These are phyloP conservation scores for Cryptotis parvus DNA, from an alignment of 2,113 vertebrate species.

Conservation along the genomic window DNA sequence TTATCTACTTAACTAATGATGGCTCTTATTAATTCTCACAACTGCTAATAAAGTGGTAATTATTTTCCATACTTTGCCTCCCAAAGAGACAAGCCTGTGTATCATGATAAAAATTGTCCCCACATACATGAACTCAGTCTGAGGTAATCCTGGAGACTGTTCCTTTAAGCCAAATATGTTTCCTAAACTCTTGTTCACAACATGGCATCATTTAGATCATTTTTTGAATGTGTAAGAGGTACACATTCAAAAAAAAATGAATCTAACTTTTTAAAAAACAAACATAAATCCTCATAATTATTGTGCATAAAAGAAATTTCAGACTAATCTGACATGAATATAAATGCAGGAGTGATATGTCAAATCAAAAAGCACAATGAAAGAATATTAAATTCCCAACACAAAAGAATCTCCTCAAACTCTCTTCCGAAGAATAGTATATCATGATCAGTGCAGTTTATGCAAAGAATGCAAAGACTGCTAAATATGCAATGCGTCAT, in stretches of 20 bases:
- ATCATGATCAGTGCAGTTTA: neutral
- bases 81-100: neutral
- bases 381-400: neutral
- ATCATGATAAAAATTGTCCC: neutral
- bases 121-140: neutral
- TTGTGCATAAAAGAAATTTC: neutral
- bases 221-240: no score
- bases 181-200: neutral
- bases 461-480: neutral
- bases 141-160: neutral
- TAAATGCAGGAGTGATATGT: neutral
- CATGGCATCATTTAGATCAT: slow-evolving; percentile 40
- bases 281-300: slow-evolving; percentile 28
- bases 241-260: slow-evolving; percentile 9
- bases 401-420: neutral
- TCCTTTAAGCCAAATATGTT: slow-evolving; percentile 2
- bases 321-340: slow-evolving; percentile 38
- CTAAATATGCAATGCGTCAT: slow-evolving; percentile 10
- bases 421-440: neutral
- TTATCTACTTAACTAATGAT: neutral
- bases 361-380: neutral
- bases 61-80: slow-evolving; percentile 34
- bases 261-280: slow-evolving; percentile 23
- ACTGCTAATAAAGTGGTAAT: slow-evolving; percentile 22
- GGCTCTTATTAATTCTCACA: neutral